Evolutionary conservation across 2,113 vertebrate genomes (phyloP).

Genomic region (Cygnus buccinator): DNA sequence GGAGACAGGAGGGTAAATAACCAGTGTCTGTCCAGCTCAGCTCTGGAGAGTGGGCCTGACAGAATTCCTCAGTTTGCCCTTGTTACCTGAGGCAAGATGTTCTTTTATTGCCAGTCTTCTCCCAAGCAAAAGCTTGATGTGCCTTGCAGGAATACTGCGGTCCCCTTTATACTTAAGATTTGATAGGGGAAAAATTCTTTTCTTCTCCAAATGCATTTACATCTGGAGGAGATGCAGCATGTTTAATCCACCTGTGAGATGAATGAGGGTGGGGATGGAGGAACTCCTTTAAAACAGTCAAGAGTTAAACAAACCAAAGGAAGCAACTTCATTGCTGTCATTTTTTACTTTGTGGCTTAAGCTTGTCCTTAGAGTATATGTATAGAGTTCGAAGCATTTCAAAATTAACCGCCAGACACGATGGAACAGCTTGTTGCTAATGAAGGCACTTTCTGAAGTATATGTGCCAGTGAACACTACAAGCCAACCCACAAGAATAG

Average conservation of each 20-base stretch:
- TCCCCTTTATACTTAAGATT: neutral
- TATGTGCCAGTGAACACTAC: neutral
- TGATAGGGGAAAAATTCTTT: neutral
- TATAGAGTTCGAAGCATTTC: neutral
- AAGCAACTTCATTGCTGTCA: neutral
- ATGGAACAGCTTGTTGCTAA: neutral
- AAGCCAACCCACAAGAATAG: neutral
- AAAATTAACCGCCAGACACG: neutral
- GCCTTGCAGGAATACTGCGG: neutral
- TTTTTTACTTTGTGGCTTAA: neutral
- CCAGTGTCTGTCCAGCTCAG: neutral
- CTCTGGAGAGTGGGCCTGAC: neutral
- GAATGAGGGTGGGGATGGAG: neutral
- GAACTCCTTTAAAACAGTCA: neutral
- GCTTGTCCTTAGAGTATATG: neutral
- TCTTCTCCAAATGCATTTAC: neutral
- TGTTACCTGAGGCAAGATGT: neutral
- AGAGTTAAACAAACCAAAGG: neutral
- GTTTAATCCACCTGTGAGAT: neutral
- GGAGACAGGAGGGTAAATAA: neutral
- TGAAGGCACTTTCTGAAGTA: neutral
- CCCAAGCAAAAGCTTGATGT: neutral
- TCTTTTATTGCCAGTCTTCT: neutral
- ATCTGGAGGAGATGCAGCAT: neutral
- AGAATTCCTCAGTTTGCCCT: neutral